Evolutionary conservation across 2,888 invertebrate species (phyloP).

Genomic region (Erebia ligea): DNA sequence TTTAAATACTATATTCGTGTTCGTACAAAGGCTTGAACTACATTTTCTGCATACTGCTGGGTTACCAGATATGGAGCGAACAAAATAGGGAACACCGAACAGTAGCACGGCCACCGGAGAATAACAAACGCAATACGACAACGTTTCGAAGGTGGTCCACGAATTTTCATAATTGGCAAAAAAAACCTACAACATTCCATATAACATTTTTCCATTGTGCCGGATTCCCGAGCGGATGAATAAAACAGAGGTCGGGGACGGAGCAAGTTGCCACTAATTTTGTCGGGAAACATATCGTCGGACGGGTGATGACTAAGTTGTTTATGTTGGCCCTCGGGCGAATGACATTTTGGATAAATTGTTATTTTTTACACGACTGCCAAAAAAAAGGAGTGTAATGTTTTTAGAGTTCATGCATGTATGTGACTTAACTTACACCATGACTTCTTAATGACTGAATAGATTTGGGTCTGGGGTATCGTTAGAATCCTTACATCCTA

Average conservation of each 20-base stretch:
- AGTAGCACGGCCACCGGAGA: constrained; percentile 53
- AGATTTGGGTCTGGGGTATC: too few relatives aligned
- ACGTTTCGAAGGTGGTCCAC: constrained; percentile 45
- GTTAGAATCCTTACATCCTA: too few relatives aligned
- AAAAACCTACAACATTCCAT: constrained; percentile 64
- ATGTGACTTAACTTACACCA: too few relatives aligned
- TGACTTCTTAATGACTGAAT: too few relatives aligned
- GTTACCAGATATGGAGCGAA: constrained; percentile 38
- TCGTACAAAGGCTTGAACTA: not conserved
- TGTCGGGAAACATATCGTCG: constrained; percentile 59
- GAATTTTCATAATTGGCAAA: constrained; percentile 74
- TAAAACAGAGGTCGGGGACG: constrained; percentile 71
- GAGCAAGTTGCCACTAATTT: constrained; percentile 69
- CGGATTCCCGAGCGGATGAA: constrained; percentile 71
- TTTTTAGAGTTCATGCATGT: not conserved
- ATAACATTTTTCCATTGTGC: constrained; percentile 74
- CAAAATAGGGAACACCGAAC: constrained; percentile 55
- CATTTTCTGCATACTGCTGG: constrained; percentile 4
- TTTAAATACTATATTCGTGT: not conserved
- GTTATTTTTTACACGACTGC: constrained; percentile 40
- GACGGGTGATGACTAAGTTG: constrained; percentile 57
- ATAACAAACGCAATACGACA: constrained; percentile 41
- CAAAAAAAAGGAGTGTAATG: constrained; percentile 33
- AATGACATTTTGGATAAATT: constrained; percentile 49
- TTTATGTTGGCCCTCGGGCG: constrained; percentile 45